A percentile compares a stretch with the other conserved stretches of the same genome.
phyloP scores from a whole-genome alignment of 1,140 invertebrate species.

The Drosophila oshimai region DNA sequence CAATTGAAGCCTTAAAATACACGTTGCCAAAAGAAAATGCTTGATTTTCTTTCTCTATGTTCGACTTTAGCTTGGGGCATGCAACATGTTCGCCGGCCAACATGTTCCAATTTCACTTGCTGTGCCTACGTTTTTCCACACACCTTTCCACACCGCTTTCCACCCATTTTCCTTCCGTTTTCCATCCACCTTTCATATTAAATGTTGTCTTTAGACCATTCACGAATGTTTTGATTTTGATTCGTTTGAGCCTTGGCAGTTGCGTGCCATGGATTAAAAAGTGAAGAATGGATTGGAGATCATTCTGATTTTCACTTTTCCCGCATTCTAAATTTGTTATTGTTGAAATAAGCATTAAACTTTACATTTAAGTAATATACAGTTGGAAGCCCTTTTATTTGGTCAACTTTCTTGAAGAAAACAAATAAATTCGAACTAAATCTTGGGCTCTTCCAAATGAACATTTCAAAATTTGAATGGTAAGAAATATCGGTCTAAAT shows the following conservation, averaged over 20 bases:
- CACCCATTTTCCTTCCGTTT: not conserved
- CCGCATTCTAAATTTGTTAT: no score
- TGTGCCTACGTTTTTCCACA: not conserved
- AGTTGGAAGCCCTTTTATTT: no score
- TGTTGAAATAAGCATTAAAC: no score
- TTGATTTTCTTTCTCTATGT: not conserved
- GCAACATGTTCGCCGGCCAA: conserved; percentile 27
- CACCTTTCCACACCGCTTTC: not conserved
- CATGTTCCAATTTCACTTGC: not conserved
- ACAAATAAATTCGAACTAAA: no score
- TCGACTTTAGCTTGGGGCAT: not conserved
- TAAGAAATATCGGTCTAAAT: no score
- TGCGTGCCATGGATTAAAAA: not conserved
- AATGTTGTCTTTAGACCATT: conserved; percentile 33
- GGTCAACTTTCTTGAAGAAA: no score
- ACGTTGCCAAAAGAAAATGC: not conserved
- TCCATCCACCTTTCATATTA: conserved; percentile 31
- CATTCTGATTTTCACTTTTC: conserved; percentile 55
- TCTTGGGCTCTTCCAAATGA: no score
- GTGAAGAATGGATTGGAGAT: conserved; percentile 1
- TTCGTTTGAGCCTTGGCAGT: conserved; percentile 12
- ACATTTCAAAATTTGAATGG: no score
- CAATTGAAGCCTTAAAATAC: no score
- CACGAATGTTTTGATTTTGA: conserved; percentile 35
- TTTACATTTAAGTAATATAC: no score